A percentile compares a stretch with the other conserved stretches of the same genome.
Conservation (phyloP, 2,888 invertebrate species). For the Odontomyia ornata region DNA sequence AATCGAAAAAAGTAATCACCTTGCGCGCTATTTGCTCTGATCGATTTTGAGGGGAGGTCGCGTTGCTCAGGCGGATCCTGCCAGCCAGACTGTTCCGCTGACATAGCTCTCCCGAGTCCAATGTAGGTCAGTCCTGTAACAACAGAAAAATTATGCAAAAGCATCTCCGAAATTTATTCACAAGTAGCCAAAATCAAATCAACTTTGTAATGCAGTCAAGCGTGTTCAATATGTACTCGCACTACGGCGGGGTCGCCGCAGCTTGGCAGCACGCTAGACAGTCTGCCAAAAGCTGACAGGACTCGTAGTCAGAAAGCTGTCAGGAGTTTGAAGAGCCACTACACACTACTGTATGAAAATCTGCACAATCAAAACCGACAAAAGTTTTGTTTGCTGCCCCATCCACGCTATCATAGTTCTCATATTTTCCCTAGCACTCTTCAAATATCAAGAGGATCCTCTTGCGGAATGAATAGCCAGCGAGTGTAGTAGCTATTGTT, state of each 20-base stretch:
- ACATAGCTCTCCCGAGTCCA: not conserved
- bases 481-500: conserved; percentile 17
- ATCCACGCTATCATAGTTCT: conserved; percentile 20
- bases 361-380: conserved; percentile 31
- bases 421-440: conserved; percentile 35
- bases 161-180: not conserved
- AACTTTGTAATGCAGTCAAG: conserved; percentile 33
- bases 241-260: not conserved
- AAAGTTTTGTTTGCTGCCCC: conserved; percentile 33
- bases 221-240: not conserved
- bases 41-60: conserved; percentile 12
- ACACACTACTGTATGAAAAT: conserved; percentile 29
- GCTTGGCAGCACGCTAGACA: not conserved
- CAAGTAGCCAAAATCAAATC: conserved; percentile 14
- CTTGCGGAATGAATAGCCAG: conserved; percentile 23
- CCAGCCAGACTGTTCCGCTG: not conserved
- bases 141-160: conserved; percentile 15
- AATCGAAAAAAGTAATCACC: conserved; percentile 24
- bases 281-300: conserved; percentile 26
- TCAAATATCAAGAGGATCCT: conserved; percentile 29
- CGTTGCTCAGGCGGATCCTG: not conserved
- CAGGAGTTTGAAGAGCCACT: conserved; percentile 29
- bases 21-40: conserved; percentile 30
- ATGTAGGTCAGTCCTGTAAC: not conserved
- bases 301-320: conserved; percentile 1